phyloP scores from a whole-genome alignment of 2,888 invertebrate genomes.

The Pocota personata region DNA sequence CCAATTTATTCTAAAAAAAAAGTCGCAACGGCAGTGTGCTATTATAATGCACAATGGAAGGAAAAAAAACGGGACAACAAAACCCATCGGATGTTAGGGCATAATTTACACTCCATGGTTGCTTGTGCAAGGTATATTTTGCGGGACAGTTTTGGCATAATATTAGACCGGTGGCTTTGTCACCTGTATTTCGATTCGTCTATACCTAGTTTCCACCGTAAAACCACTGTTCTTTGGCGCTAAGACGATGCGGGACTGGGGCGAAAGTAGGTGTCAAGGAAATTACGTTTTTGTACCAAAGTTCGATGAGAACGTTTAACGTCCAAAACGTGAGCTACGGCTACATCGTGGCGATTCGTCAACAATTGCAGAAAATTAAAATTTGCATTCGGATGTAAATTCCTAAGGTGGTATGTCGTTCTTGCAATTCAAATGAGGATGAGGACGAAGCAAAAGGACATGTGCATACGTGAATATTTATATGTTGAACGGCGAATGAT shows the following conservation, averaged over 20 bases:
- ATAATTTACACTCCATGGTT: conserved; percentile 64
- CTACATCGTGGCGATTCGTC: not conserved
- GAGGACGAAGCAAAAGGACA: not conserved
- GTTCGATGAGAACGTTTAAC: conserved; percentile 12
- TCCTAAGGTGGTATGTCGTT: conserved; percentile 12
- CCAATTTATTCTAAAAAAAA: conserved; percentile 64
- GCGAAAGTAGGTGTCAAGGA: too few species aligned
- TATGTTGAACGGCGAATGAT: conserved; percentile 37
- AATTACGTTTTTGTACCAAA: conserved; percentile 16
- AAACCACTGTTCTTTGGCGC: not conserved
- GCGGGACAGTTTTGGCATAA: conserved; percentile 31
- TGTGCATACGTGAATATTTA: not conserved
- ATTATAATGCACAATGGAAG: conserved; percentile 60
- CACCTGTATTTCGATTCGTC: conserved; percentile 13
- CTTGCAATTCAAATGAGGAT: not conserved
- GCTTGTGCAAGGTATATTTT: not conserved
- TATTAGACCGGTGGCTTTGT: conserved; percentile 30
- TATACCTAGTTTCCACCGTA: too few species aligned
- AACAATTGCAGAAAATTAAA: conserved; percentile 28
- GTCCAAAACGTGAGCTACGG: not conserved
- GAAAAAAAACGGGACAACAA: conserved; percentile 40
- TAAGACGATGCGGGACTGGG: conserved; percentile 6
- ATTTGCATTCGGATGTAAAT: conserved; percentile 59
- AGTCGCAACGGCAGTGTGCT: conserved; percentile 15
- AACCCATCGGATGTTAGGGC: conserved; percentile 62